Evolutionary conservation across 2,797 vertebrate genomes (phyloP).

Genomic region (Adrianichthys oophorus): DNA sequence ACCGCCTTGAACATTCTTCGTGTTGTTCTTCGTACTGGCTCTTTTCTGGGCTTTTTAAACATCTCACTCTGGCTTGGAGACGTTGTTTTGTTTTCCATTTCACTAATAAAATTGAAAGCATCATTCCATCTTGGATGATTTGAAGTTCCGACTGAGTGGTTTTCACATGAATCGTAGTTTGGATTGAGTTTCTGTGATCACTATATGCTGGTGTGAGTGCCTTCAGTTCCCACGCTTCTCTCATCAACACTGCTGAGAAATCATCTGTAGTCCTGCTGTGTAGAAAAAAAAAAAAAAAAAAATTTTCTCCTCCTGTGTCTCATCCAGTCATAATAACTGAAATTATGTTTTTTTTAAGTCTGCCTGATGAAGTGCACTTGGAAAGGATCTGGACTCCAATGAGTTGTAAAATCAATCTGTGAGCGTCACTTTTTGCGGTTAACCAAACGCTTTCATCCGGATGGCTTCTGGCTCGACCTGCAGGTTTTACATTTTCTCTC

Average conservation of each 20-base stretch:
- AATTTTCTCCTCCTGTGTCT: neutral
- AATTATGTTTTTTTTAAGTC: conserved; percentile 12
- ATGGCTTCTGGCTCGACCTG: conserved; percentile 8
- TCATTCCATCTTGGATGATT: neutral
- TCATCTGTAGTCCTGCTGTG: conserved; percentile 1
- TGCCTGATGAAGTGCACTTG: conserved; percentile 1
- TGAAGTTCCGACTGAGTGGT: neutral
- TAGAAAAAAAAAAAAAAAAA: neutral
- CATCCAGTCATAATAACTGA: conserved; percentile 18
- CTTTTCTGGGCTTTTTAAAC: no score
- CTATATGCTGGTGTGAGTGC: neutral
- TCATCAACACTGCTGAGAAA: conserved; percentile 7
- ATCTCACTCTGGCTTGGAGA: no score
- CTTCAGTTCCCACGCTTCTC: conserved; percentile 19
- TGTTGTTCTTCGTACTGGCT: no score
- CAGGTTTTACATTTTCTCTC: conserved; percentile 4
- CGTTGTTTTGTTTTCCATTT: no score
- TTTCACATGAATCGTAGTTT: conserved; percentile 4
- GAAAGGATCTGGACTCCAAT: conserved; percentile 3
- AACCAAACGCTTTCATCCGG: conserved; percentile 6
- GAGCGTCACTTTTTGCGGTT: conserved; percentile 1
- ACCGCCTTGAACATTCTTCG: no score
- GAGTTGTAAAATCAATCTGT: conserved; percentile 3
- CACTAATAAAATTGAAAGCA: neutral
- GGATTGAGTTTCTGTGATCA: neutral